Base-by-base conservation (phyloP, 2,113 vertebrate genomes). In the Tringa solitaria region DNA sequence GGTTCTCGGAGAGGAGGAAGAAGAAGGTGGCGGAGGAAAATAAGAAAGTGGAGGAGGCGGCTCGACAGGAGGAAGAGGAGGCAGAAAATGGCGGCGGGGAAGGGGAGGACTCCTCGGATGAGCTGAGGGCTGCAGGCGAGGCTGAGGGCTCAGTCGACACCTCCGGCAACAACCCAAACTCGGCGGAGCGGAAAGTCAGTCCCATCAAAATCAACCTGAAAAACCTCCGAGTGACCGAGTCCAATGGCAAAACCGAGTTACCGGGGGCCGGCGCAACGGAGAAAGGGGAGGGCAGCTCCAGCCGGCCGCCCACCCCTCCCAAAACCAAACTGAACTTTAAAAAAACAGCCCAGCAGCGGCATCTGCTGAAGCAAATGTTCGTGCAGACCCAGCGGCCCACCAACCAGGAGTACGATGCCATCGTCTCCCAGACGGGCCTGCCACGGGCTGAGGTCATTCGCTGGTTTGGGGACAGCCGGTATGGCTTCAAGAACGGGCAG, bases 201-300 rank as follows among this genome's bases (percentile, higher is more conserved):
- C 99, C 99, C 67, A 99, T 99, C 94, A 99, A 99, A 97, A 99
- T 99, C 90, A 99, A 99, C 94, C 98, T 99, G 76, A 99, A 99
- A 95, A 99, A 99, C 98, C 98, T 99, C 76, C 98, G 99, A 84
- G 99, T 99, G 88, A 99, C 99, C 0, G 99, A 99, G 94, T 98
- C 99, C 69, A 99, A 98, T 0, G 98, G 99, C 81, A 99, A 98
- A 98, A 92, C 8, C 1, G 97, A 98, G 76, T 65, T 90, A 15
- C 89, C 33, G 0, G 96, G 73, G 26, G 56, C 87, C 1, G 48
- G 80, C 1, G 7, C 80, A 53, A 95, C 76, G 0, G 97, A 97
- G 43, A 94, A 89, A 33, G 96, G 50, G 26, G 87, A 95, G 0
- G 94, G 97, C 50, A 90, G 93, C 81, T 94, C 94, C 81, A 92